phyloP scores from a whole-genome alignment of 2,113 vertebrate species.

The Equus quagga region DNA sequence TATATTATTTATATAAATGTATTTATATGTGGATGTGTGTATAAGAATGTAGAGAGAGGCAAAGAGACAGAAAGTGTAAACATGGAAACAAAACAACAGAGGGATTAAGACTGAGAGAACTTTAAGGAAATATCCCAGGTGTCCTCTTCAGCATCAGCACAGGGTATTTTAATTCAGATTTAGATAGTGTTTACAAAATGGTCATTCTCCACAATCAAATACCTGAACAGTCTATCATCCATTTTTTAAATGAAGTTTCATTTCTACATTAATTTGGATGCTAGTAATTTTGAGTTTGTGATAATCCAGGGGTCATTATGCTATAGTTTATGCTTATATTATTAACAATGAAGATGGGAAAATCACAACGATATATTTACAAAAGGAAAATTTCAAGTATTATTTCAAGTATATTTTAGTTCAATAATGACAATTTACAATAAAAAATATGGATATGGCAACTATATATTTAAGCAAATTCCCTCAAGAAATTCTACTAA shows the following conservation, averaged over 20 bases:
- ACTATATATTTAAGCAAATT: background rate
- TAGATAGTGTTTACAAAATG: background rate
- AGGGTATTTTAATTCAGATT: background rate
- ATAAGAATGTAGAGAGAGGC: background rate
- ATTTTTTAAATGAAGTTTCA: background rate
- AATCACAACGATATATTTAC: background rate
- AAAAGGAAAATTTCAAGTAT: slow-evolving; percentile 27
- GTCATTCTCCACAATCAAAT: slow-evolving; percentile 2
- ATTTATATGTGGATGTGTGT: background rate
- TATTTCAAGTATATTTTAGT: slow-evolving; percentile 1
- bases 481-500: background rate
- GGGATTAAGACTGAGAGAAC: background rate
- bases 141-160: background rate
- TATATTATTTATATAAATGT: background rate
- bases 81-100: background rate
- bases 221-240: background rate
- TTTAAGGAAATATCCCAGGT: background rate
- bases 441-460: background rate
- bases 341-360: background rate
- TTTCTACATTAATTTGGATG: slow-evolving; percentile 5
- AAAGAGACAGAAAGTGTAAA: background rate
- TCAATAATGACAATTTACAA: background rate
- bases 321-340: background rate
- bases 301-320: background rate
- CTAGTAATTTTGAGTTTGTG: background rate